Base-by-base conservation (phyloP, 2,797 vertebrate genomes). In the Mionectes olivaceus region DNA sequence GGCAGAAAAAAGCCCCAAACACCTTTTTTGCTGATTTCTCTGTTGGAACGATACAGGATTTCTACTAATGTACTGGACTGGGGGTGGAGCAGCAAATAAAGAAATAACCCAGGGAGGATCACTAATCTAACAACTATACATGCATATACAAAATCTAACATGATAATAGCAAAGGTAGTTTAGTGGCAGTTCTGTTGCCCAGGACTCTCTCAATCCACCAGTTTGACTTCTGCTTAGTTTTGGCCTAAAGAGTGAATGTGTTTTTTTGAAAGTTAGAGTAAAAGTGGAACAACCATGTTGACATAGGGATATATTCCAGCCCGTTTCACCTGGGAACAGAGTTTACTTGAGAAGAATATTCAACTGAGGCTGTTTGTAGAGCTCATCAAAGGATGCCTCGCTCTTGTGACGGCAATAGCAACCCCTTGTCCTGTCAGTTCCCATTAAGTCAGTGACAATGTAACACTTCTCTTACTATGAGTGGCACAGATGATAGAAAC, bases 331-430 rank as follows among this genome's bases (percentile, higher is more conserved):
- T 65, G 61, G 77, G 73, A 93, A 73, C 6, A 10, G 43, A 44
- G 52, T 79, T 91, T 63, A 44, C 35, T 41, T 76, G 78, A 87
- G 83, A 83, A 63, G 24, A 80, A 30, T 50, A 37, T 68, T 71
- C 76, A 81, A 1, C 19, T 16, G 13, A 80, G 30, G 24, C 71
- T 86, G 46, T 57, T 90, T 78, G 74, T 53, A 43, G 56, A 92
- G 13, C 27, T 89, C 47, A 85, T 93, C 80, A 94, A 94, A 93
- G 60, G 19, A 61, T 65, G 35, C 32, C 19, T 94, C 0, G 0
- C 23, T 93, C 81, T 60, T 52, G 32, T 53, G 71, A 56, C 0
- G 4, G 75, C 0, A 2, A 74, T 27, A 89, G 60, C n/a, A 93
- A 52, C 13, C 32, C 25, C 46, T 74, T 65, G 67, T 61, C 8